A percentile compares a stretch with the other conserved stretches of the same genome.
These are phyloP conservation scores for Bothrops jararaca DNA, from an alignment of 2,113 vertebrate species.

Conservation along the genomic window DNA sequence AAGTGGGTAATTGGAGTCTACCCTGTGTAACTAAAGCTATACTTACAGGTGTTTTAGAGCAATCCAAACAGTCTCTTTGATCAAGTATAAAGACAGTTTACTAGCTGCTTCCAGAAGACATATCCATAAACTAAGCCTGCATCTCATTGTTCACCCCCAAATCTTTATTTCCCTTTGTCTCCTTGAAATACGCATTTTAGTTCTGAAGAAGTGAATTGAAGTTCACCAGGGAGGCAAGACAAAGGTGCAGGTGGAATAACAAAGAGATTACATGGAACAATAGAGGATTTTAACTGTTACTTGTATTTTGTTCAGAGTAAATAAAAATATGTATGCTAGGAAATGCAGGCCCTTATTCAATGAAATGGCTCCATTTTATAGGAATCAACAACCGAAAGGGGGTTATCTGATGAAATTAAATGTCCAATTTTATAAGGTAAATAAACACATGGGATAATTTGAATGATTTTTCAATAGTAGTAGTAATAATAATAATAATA, in stretches of 20 bases:
- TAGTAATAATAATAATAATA: too few species aligned
- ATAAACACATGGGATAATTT: background rate
- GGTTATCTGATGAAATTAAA: background rate
- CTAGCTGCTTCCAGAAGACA: background rate
- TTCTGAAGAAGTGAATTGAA: too few species aligned
- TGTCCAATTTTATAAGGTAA: background rate
- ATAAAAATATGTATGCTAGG: background rate
- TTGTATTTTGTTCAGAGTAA: background rate
- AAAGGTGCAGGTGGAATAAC: background rate
- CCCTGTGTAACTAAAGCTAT: background rate
- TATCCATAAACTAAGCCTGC: background rate
- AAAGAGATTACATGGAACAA: background rate
- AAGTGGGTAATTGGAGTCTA: background rate
- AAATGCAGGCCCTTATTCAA: background rate
- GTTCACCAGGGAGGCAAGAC: background rate
- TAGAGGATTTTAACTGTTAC: background rate
- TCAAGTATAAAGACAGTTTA: background rate
- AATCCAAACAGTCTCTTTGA: background rate
- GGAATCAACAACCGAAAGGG: background rate
- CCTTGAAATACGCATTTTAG: background rate
- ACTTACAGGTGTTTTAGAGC: background rate
- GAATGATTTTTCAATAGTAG: background rate
- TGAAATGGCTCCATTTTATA: background rate
- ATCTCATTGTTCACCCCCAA: background rate
- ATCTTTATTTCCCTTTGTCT: background rate